Conservation (phyloP, 2,113 vertebrate species). For the Puntigrus tetrazona region DNA sequence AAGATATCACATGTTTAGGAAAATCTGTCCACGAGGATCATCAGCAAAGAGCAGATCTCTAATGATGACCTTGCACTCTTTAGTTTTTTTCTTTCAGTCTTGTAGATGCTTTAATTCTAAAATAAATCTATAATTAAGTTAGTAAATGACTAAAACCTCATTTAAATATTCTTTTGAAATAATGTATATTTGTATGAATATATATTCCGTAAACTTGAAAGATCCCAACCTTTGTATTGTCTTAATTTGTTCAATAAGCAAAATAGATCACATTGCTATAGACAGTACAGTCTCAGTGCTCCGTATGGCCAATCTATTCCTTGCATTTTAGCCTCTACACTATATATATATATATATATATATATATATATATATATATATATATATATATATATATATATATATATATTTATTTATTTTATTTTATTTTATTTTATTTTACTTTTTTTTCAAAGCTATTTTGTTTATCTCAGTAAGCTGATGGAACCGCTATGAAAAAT, state of each 20-base stretch:
- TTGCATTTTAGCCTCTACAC: neutral
- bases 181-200: neutral
- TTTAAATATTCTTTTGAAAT: neutral
- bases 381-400: too few relatives aligned
- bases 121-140: too few relatives aligned
- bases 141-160: too few relatives aligned
- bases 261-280: neutral
- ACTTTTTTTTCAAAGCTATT: neutral
- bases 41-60: neutral
- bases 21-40: neutral
- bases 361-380: too few relatives aligned
- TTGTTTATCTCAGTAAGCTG: neutral
- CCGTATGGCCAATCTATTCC: neutral
- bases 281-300: neutral
- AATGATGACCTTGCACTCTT: neutral
- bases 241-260: neutral
- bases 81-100: neutral
- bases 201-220: neutral
- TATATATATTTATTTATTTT: too few relatives aligned
- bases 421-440: too few relatives aligned
- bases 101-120: too few relatives aligned
- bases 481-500: neutral
- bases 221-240: neutral
- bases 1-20: neutral
- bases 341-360: neutral